These are phyloP conservation scores for Gastrophryne carolinensis DNA, from an alignment of 2,797 vertebrate genomes.

Conservation along the genomic window DNA sequence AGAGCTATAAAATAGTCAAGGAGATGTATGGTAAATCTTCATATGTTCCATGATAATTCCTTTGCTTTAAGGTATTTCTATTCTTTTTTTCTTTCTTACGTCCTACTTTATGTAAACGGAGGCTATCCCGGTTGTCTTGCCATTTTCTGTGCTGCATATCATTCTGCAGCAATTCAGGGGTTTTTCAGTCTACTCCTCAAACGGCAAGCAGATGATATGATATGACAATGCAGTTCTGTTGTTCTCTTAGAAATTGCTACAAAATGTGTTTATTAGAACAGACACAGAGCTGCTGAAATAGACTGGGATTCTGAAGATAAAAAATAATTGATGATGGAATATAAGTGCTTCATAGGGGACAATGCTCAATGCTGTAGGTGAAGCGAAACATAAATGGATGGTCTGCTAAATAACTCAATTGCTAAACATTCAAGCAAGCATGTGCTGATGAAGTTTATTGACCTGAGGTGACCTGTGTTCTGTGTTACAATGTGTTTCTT, in stretches of 20 bases:
- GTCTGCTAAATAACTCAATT: too few species aligned
- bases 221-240: slow-evolving; percentile 22
- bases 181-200: slow-evolving; percentile 33
- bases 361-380: neutral
- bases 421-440: too few species aligned
- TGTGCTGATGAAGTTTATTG: too few species aligned
- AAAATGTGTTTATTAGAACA: slow-evolving; percentile 20
- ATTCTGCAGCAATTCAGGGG: neutral
- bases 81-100: neutral
- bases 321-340: neutral
- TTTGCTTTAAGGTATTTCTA: slow-evolving; percentile 3
- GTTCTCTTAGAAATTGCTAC: slow-evolving; percentile 23
- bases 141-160: neutral
- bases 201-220: slow-evolving; percentile 8
- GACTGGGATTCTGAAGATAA: neutral
- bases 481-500: too few species aligned
- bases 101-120: neutral
- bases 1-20: neutral
- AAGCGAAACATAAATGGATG: neutral
- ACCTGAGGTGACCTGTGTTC: too few species aligned
- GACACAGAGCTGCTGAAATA: neutral
- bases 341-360: neutral
- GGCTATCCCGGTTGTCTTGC: neutral
- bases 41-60: slow-evolving; percentile 31
- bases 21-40: slow-evolving; percentile 15